A percentile compares a stretch with the other conserved stretches of the same genome.
These are phyloP conservation scores for Akabosia matsudoensis DNA, from an alignment of 1,140 invertebrate genomes.

Conservation along the genomic window DNA sequence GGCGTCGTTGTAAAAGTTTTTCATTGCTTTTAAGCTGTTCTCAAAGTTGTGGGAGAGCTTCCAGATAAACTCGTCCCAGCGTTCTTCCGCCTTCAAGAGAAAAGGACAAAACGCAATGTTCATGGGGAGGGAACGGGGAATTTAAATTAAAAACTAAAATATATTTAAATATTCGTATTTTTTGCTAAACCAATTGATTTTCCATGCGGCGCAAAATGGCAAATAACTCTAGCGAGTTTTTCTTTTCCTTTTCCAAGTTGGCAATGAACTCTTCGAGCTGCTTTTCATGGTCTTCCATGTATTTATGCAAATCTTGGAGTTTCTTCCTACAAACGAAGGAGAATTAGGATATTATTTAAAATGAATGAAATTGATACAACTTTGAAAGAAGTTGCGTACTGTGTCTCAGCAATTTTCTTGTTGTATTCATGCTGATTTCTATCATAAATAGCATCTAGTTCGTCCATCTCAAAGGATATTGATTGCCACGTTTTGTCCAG, in stretches of 20 bases:
- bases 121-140: too few species aligned
- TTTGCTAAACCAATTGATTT: conserved; percentile 3
- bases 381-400: background rate
- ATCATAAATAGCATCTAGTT: background rate
- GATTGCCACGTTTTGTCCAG: conserved; percentile 23
- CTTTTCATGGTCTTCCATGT: conserved; percentile 22
- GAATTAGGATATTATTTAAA: background rate
- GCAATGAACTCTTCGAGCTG: conserved; percentile 23
- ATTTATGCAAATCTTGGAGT: conserved; percentile 24
- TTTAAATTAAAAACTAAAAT: too few species aligned
- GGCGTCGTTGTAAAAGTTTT: conserved; percentile 16
- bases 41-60: conserved; percentile 15
- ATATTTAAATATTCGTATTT: background rate
- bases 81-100: conserved; percentile 23
- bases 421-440: conserved; percentile 4
- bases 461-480: conserved; percentile 2
- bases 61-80: conserved; percentile 25
- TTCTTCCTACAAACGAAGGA: conserved; percentile 28
- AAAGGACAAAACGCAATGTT: too few species aligned
- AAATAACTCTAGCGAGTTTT: conserved; percentile 15
- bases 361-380: background rate
- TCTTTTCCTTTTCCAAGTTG: conserved; percentile 21
- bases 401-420: background rate
- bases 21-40: conserved; percentile 13
- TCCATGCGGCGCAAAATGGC: conserved; percentile 4